A percentile compares a stretch with the other conserved stretches of the same genome.
Evolutionary conservation across 1,140 invertebrate genomes (phyloP).

Genomic region (Calliopsis andreniformis): DNA sequence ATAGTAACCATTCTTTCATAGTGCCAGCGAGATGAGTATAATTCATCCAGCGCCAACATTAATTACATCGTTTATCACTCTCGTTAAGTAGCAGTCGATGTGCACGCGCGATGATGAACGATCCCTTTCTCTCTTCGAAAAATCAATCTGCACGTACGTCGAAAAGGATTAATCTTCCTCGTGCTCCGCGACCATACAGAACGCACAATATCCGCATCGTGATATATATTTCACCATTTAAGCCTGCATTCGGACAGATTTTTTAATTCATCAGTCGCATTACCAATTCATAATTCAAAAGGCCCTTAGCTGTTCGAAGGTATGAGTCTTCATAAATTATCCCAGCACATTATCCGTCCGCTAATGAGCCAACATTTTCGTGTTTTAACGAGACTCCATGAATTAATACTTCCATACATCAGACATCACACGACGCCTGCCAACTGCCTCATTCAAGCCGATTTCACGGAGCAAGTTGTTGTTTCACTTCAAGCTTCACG

Average conservation of each 20-base stretch:
- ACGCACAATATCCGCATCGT: constrained; percentile 17
- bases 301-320: neutral
- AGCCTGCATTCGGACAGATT: constrained; percentile 22
- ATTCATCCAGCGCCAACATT: constrained; percentile 36
- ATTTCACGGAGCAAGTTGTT: neutral
- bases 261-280: constrained; percentile 11
- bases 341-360: constrained; percentile 28
- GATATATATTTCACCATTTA: constrained; percentile 28
- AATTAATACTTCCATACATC: constrained; percentile 27
- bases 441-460: neutral
- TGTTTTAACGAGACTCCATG: constrained; percentile 34
- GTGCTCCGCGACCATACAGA: neutral
- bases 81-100: constrained; percentile 39
- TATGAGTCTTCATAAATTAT: constrained; percentile 15
- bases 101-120: constrained; percentile 29
- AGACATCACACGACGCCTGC: neutral
- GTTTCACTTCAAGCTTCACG: no score
- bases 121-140: constrained; percentile 23
- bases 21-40: neutral
- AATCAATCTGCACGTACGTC: constrained; percentile 35
- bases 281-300: constrained; percentile 32
- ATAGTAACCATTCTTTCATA: neutral
- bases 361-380: constrained; percentile 35
- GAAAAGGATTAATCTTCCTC: constrained; percentile 40
- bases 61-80: constrained; percentile 44